Conservation (phyloP, 2,113 vertebrate genomes). For the Mohoua ochrocephala region DNA sequence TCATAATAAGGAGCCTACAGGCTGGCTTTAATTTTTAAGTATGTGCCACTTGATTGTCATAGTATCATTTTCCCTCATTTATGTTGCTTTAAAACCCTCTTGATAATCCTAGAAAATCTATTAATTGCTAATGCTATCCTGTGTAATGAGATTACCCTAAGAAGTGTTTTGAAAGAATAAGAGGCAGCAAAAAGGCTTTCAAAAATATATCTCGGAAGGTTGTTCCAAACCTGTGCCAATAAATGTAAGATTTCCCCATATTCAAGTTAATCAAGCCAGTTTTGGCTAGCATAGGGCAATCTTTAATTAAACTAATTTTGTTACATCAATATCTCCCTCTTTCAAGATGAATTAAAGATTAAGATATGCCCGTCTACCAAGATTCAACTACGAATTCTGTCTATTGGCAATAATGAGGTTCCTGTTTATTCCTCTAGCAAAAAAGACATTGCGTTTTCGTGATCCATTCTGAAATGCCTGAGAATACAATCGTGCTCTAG, state of each 20-base stretch:
- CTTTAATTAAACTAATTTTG: not conserved
- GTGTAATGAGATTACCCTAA: conserved; percentile 12
- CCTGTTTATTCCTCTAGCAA: not conserved
- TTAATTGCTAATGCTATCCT: conserved; percentile 17
- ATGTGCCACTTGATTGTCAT: not conserved
- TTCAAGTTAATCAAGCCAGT: not conserved
- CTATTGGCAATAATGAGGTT: not conserved
- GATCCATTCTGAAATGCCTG: not conserved
- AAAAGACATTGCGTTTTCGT: not conserved
- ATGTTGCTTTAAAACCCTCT: not conserved
- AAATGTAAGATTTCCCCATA: not conserved
- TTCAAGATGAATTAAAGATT: not conserved
- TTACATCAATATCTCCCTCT: not conserved
- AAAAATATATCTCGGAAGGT: not conserved
- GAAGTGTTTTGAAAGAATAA: conserved; percentile 6
- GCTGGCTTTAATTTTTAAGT: conserved; percentile 3
- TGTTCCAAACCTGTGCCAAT: not conserved
- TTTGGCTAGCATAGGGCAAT: not conserved
- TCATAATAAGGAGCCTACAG: not conserved
- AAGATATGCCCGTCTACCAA: accelerated
- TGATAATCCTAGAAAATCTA: conserved; percentile 35
- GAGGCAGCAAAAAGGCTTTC: not conserved
- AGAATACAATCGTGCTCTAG: not conserved
- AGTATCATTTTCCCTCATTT: not conserved
- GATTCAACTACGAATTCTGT: not conserved